These are phyloP conservation scores for Neoseiulus cucumeris DNA, from an alignment of 1,140 invertebrate species.

Conservation along the genomic window DNA sequence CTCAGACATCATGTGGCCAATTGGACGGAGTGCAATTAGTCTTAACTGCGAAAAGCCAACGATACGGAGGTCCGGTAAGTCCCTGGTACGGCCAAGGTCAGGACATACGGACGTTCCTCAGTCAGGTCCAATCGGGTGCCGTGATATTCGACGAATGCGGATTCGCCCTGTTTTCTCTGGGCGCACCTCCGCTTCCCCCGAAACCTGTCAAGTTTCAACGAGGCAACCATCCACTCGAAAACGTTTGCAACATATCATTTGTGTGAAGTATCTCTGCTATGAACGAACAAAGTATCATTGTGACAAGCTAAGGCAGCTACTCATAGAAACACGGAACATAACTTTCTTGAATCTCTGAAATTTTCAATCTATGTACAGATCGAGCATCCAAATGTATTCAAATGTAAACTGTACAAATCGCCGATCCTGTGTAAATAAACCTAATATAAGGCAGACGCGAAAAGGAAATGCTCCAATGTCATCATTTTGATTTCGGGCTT, in stretches of 20 bases:
- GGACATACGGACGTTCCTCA: background rate
- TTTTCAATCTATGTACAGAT: too few species aligned
- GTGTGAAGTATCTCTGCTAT: background rate
- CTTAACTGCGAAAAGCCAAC: background rate
- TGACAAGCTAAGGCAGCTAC: too few species aligned
- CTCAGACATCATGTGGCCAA: background rate
- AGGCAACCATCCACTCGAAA: background rate
- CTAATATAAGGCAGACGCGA: too few species aligned
- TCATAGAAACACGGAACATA: too few species aligned
- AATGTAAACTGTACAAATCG: too few species aligned
- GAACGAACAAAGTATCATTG: too few species aligned
- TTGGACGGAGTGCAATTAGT: background rate
- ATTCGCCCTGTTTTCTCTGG: background rate
- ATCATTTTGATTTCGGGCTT: too few species aligned
- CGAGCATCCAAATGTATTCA: too few species aligned
- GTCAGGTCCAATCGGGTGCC: background rate
- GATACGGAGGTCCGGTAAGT: background rate
- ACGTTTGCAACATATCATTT: slow-evolving; percentile 11
- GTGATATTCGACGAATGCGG: background rate
- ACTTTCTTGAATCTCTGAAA: too few species aligned
- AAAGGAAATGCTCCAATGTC: too few species aligned
- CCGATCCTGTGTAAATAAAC: too few species aligned
- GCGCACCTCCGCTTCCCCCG: background rate
- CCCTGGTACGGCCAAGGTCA: background rate
- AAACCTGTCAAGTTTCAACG: background rate